Conservation (phyloP, 2,797 vertebrate genomes). For the Salmo trutta region DNA sequence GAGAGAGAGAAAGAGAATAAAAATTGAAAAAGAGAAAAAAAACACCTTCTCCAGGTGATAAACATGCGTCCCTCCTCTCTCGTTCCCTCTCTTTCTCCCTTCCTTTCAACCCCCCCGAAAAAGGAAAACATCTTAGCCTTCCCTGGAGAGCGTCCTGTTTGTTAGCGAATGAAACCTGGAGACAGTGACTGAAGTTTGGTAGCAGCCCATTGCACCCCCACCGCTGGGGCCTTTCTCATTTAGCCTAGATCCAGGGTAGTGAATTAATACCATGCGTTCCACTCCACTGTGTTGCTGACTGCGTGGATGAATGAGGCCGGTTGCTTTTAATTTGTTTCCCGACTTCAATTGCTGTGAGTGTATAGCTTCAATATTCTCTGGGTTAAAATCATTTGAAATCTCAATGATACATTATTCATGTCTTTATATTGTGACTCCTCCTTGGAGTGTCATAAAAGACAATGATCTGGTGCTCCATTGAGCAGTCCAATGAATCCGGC, state of each 20-base stretch:
- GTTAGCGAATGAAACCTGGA: neutral
- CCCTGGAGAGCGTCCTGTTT: neutral
- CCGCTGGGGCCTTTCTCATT: neutral
- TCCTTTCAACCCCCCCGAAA: neutral
- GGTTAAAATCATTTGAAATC: neutral
- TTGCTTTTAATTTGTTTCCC: neutral
- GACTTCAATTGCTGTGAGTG: neutral
- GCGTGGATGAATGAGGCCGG: neutral
- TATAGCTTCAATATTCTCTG: neutral
- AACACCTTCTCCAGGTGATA: neutral
- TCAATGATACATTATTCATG: neutral
- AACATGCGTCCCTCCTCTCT: neutral
- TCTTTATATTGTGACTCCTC: neutral
- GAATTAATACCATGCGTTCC: neutral
- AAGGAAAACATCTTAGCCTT: neutral
- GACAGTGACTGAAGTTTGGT: neutral
- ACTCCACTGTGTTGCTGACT: neutral
- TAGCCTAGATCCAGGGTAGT: neutral
- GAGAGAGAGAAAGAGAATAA: constrained; percentile 3
- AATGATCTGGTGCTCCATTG: constrained; percentile 1
- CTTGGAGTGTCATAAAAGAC: neutral
- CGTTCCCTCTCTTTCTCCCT: neutral
- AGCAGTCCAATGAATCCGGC: neutral
- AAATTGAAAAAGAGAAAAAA: neutral
- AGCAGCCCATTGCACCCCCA: neutral